phyloP scores from a whole-genome alignment of 2,113 vertebrate genomes.

The Anser brachyrhynchus region DNA sequence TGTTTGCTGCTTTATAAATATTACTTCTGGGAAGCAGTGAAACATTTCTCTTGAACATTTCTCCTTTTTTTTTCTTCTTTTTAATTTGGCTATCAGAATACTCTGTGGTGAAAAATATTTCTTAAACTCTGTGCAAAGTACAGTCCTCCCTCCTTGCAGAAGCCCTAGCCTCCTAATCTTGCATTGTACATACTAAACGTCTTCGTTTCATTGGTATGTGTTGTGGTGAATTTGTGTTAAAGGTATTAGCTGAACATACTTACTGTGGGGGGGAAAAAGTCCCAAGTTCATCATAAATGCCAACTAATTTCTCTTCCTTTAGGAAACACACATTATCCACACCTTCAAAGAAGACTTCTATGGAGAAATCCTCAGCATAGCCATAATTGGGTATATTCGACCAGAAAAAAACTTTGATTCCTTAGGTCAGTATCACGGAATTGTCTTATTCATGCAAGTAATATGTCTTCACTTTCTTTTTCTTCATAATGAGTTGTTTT shows the following conservation, averaged over 20 bases:
- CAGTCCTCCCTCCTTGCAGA: neutral
- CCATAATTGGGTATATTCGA: conserved; percentile 92
- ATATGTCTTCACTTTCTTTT: neutral
- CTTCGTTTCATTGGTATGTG: neutral
- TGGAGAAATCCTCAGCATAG: conserved; percentile 89
- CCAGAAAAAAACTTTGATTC: conserved; percentile 91
- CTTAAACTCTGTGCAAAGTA: neutral
- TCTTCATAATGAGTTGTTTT: neutral
- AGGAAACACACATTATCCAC: conserved; percentile 97
- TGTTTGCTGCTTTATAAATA: neutral
- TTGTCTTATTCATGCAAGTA: neutral
- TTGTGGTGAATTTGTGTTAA: neutral
- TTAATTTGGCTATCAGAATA: neutral
- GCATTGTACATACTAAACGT: neutral
- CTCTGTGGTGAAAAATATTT: neutral
- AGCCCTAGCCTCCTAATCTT: neutral
- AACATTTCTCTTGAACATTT: neutral
- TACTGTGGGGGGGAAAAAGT: neutral
- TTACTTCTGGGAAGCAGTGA: neutral
- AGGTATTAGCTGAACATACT: neutral
- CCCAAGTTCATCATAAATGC: neutral
- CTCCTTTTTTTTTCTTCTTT: neutral
- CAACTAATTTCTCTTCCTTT: neutral
- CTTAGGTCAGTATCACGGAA: conserved; percentile 79
- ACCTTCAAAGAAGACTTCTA: conserved; percentile 96